Conservation (phyloP, 2,113 vertebrate species). For the Ciconia stormi region DNA sequence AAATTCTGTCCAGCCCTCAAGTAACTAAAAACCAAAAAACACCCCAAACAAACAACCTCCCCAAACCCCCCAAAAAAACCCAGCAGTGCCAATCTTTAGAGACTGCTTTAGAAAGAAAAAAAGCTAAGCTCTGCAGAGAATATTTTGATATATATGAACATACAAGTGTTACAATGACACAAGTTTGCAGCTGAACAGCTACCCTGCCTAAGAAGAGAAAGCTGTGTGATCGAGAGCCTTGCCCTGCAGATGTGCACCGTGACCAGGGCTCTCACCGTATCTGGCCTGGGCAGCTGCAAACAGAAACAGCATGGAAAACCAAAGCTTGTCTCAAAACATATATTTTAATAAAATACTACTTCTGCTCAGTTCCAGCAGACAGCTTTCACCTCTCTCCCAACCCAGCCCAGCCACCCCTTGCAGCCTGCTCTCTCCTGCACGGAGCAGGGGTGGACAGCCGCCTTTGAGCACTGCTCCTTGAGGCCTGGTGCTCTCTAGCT, state of each 20-base stretch:
- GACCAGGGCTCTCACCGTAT: rapidly evolving
- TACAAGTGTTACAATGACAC: background rate
- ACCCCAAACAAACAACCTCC: background rate
- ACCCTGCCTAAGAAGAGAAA: background rate
- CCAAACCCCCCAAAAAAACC: background rate
- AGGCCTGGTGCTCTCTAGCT: background rate
- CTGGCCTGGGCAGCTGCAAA: background rate
- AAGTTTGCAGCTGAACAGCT: background rate
- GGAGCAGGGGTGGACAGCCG: rapidly evolving
- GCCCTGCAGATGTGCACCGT: background rate
- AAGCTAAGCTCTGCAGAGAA: background rate
- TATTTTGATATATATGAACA: background rate
- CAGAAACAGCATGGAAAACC: background rate
- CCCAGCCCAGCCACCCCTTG: background rate
- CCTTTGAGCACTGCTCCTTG: rapidly evolving
- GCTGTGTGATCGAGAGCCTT: background rate
- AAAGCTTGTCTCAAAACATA: background rate
- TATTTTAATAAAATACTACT: background rate
- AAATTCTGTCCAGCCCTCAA: background rate
- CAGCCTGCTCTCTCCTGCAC: rapidly evolving
- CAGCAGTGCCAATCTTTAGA: background rate
- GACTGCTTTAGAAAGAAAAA: background rate
- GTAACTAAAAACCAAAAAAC: background rate
- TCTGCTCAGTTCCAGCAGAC: background rate
- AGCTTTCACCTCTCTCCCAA: background rate